Evolutionary conservation across 2,797 vertebrate genomes (phyloP), one percentile per base, ranked within the genome.

Genomic region (Clarias platycephalus): DNA sequence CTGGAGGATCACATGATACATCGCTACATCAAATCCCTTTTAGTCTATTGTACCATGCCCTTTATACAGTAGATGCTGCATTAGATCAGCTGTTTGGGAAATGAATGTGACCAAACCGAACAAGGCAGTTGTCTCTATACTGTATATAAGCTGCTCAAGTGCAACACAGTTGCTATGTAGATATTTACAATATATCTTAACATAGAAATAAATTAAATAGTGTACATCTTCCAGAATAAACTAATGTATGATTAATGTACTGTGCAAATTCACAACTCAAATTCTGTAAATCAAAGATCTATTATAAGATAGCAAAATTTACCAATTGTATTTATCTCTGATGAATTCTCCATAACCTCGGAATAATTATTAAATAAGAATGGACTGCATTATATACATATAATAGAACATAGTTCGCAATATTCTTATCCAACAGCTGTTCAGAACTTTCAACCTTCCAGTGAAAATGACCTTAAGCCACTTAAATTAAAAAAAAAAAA

Each of bases 91-190:
- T 91, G 86, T 90, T 85, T 90, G 60, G 9, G 70, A 87, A 83
- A 81, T 13, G 4, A 78, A 89, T 75, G 62, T 63, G 34, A 4
- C 76, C 12, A 62, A 89, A 85, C 75, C 84, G 55, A 84, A 89
- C 88, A 71, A 83, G 80, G 70, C 66, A 60, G 0, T 58, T n/a
- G 71, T 83, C 22, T n/a, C n/a, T n/a, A n/a, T n/a, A 90, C 88
- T 92, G 90, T 92, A 86, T 92, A 89, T 91, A 90, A 89, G 28
- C 49, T 64, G 64, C 62, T 90, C 71, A 89, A 88, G 88, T 83
- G 31, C 60, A 81, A 26, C 20, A 82, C 15, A 88, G 85, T 91
- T 87, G 88, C 75, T 78, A 62, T 22, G 31, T 87, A 24, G 20
- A 79, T 63, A 63, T 63, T 63, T 63, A n/a, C 22, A 44, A 40